Evolutionary conservation across 1,140 invertebrate species (phyloP), one percentile per base, ranked within the genome.

Genomic region (Portunus trituberculatus): DNA sequence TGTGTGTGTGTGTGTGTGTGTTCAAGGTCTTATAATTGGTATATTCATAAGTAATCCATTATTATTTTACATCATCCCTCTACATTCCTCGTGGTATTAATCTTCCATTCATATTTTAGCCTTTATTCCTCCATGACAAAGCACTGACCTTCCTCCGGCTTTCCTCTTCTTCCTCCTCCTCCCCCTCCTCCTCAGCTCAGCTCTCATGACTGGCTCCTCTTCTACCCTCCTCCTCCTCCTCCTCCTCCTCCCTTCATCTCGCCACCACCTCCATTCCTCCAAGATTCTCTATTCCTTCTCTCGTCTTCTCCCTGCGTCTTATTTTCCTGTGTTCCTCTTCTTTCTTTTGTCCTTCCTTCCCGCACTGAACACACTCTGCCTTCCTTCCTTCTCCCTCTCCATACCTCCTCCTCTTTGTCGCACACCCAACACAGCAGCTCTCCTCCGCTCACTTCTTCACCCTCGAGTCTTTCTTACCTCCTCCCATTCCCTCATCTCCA

Each of bases 1-100:
- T 86, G 32, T 86, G 32, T 86, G 32, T 86, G 83, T 86, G 83
- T 86, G 83, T 86, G 83, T 86, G 83, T 86, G 14, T 86, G 76
- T 20, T 31, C 25, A 86, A 14, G 8, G 52, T 14, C 52, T 1
- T 20, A 28, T 86, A 86, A 31, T 31, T 86, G 12, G 25, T 86
- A 86, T 86, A 86, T 59, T 59, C 52, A 4, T 59, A 20, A 2
- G 16, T 59, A 59, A 59, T 59, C 52, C 16, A 59, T 86, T 14
- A 31, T 86, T 86, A 25, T 86, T 31, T 86, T 86, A 86, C 32
- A 86, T 86, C 16, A 59, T 59, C 52, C 8, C 52, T 59, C 16
- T 59, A 59, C 0, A 59, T 59, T 59, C 52, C 12, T 20, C 52
- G 10, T 59, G 52, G 52, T 20, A 59, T 59, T 59, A 2, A 59